phyloP scores from a whole-genome alignment of 2,797 vertebrate genomes.

The Coilia nasus region DNA sequence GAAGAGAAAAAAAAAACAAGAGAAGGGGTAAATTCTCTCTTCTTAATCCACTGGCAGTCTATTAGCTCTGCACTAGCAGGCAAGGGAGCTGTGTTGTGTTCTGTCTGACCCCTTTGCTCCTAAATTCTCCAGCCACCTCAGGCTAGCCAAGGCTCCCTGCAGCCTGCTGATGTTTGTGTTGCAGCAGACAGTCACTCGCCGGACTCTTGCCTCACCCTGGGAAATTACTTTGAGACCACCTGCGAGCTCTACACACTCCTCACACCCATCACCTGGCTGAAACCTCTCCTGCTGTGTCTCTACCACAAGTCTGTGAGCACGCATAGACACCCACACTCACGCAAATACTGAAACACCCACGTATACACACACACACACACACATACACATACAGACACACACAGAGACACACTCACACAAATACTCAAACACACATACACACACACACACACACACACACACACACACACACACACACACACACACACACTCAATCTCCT shows the following conservation, averaged over 20 bases:
- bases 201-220: neutral
- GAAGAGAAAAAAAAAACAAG: neutral
- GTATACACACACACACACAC: neutral
- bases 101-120: neutral
- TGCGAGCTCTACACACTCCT: neutral
- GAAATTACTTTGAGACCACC: neutral
- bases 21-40: neutral
- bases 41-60: neutral
- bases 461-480: conserved; percentile 24
- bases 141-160: neutral
- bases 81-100: neutral
- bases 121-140: neutral
- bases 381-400: neutral
- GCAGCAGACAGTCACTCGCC: neutral
- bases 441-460: neutral
- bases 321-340: neutral
- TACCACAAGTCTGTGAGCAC: neutral
- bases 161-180: neutral
- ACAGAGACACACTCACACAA: neutral
- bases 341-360: neutral
- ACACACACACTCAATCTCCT: neutral
- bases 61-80: neutral
- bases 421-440: neutral
- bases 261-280: neutral
- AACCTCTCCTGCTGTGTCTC: neutral